Percentiles rank a stretch among this genome's conserved stretches.
Evolutionary conservation across 2,888 invertebrate species (phyloP).

Genomic region (Trichogramma evanescens): DNA sequence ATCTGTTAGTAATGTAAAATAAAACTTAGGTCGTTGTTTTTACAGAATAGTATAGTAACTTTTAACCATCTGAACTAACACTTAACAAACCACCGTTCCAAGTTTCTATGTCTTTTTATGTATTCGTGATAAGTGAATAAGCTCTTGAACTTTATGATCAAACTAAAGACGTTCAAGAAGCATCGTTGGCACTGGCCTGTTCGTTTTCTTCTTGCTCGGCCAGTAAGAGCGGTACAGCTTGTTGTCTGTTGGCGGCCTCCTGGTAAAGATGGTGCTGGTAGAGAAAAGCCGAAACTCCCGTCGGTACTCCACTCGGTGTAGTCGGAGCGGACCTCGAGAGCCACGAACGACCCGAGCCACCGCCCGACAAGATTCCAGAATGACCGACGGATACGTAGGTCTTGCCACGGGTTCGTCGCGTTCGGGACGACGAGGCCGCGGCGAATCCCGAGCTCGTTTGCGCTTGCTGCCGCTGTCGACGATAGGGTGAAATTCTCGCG

Average conservation of each 20-base stretch:
- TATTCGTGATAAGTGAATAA: too few species aligned
- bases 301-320: constrained; percentile 60
- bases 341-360: constrained; percentile 49
- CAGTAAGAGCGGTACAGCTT: constrained; percentile 40
- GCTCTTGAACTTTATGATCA: too few species aligned
- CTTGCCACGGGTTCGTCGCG: constrained; percentile 43
- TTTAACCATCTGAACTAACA: too few species aligned
- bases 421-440: constrained; percentile 32
- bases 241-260: constrained; percentile 31
- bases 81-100: too few species aligned
- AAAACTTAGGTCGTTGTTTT: too few species aligned
- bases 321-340: constrained; percentile 74
- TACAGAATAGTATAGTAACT: too few species aligned
- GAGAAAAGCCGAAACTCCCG: constrained; percentile 46
- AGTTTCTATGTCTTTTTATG: too few species aligned
- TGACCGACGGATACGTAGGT: constrained; percentile 49
- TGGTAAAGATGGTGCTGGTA: constrained; percentile 7
- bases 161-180: too few species aligned
- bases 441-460: not conserved
- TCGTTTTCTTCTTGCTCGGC: constrained; percentile 43
- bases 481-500: not conserved
- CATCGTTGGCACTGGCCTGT: constrained; percentile 17
- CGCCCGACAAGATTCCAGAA: constrained; percentile 21
- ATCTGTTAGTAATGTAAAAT: too few species aligned
- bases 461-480: not conserved